Evolutionary conservation across 2,888 invertebrate species (phyloP), one percentile per base, ranked within the genome.

Genomic region (Halictus ligatus): DNA sequence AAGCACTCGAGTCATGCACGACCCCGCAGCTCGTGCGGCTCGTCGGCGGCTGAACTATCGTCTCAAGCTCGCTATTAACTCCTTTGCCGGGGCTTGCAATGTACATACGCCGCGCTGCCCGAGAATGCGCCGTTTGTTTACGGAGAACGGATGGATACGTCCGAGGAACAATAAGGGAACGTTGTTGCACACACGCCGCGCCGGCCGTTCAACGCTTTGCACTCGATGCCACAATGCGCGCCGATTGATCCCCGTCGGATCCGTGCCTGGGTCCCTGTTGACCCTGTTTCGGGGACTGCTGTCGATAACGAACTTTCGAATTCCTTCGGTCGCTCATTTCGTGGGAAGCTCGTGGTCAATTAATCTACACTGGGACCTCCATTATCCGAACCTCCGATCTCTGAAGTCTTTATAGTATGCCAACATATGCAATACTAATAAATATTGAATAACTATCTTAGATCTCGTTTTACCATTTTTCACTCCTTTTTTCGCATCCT

Each of bases 11-110:
- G 73, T 77, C 81, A 81, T 76, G 81, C 81, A 84, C 76, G 40
- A 74, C 35, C 81, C 18, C 7, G 7, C 18, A 21, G 50, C 50
- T 21, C 21, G 21, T 18, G 81, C 81, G 48, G 81, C 43, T 21
- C 73, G 50, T 46, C 46, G 46, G 21, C 76, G 73, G 25, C 25
- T 58, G 15, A 77, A 25, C 73, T 77, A 78, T 69, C 73, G 83
- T 74, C 48, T 29, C 58, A 25, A 77, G 43, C 74, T 84, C 58
- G 77, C 67, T 73, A 82, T 84, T 82, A 84, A 82, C 77, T n/a
- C 48, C 74, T 54, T 64, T 21, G 35, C 81, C 40, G 5, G 2
- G 77, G 29, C n/a, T 60, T 60, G n/a, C 81, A 25, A n/a, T 12
- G 15, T 15, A 21, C 64, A 71, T 15, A 75, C 60, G 40, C 48